Conservation (phyloP, 2,113 vertebrate genomes). For the Epinephelus fuscoguttatus region DNA sequence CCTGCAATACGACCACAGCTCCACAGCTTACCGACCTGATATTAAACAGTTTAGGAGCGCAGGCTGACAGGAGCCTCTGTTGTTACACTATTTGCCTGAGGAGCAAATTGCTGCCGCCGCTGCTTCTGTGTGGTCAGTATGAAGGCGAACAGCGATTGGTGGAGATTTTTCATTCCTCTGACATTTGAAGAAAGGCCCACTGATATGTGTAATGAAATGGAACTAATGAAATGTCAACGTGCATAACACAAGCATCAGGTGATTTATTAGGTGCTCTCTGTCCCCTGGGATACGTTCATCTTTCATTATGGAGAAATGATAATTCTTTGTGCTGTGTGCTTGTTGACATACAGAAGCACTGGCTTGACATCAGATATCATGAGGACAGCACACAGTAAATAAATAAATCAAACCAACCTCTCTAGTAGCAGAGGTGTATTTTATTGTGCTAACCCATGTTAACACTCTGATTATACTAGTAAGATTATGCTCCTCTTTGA, state of each 20-base stretch:
- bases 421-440: neutral
- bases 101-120: slow-evolving; percentile 5
- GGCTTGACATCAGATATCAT: neutral
- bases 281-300: slow-evolving; percentile 47
- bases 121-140: slow-evolving; percentile 20
- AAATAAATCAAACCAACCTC: neutral
- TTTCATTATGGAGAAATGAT: slow-evolving; percentile 41
- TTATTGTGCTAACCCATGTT: neutral
- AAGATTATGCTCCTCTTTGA: neutral
- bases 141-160: slow-evolving; percentile 1
- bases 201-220: slow-evolving; percentile 64
- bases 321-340: slow-evolving; percentile 28
- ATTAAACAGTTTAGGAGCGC: slow-evolving; percentile 37
- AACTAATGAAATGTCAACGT: slow-evolving; percentile 67
- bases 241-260: slow-evolving; percentile 52
- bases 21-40: slow-evolving; percentile 52
- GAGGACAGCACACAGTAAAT: neutral
- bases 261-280: slow-evolving; percentile 57
- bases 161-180: slow-evolving; percentile 45
- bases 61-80: slow-evolving; percentile 38
- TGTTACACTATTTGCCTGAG: slow-evolving; percentile 2
- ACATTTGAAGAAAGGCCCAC: slow-evolving; percentile 48
- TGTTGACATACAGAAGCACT: neutral
- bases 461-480: neutral
- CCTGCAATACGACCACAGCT: neutral